Conservation (phyloP, 2,113 vertebrate genomes). For the Lutjanus erythropterus region DNA sequence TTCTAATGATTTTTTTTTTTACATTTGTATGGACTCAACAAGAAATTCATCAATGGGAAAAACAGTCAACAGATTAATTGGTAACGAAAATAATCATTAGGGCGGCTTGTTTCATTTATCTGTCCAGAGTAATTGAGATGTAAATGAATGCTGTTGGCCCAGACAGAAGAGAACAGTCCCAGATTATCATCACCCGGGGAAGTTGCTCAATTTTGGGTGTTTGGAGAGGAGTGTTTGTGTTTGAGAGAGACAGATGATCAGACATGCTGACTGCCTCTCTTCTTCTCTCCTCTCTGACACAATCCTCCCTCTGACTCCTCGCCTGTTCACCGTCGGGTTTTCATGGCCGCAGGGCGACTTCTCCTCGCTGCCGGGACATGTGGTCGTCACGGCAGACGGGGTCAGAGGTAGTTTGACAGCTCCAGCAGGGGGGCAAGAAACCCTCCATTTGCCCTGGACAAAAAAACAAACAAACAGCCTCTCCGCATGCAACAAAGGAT, state of each 20-base stretch:
- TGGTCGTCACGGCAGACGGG: slow-evolving; percentile 13
- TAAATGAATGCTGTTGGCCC: neutral
- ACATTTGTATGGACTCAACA: neutral
- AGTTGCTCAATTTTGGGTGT: slow-evolving; percentile 32
- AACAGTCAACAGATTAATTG: neutral
- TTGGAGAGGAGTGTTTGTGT: slow-evolving; percentile 31
- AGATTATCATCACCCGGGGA: slow-evolving; percentile 20
- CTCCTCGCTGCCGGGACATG: neutral
- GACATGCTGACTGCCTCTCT: slow-evolving; percentile 22
- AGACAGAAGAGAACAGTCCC: slow-evolving; percentile 7
- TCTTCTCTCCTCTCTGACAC: slow-evolving; percentile 5
- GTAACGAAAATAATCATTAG: too few species aligned
- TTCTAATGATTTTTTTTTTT: neutral
- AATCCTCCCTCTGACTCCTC: neutral
- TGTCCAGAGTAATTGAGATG: neutral
- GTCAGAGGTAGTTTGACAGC: slow-evolving; percentile 45
- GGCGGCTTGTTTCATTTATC: neutral
- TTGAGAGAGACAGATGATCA: slow-evolving; percentile 8
- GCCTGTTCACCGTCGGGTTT: neutral
- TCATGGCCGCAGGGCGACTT: slow-evolving; percentile 10
- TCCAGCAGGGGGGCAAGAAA: slow-evolving; percentile 18
- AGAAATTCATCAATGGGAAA: neutral
- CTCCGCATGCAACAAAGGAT: slow-evolving; percentile 39
- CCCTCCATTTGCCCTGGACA: slow-evolving; percentile 27
- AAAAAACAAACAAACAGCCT: slow-evolving; percentile 62